Percentiles rank a stretch among this genome's conserved stretches.
Conservation (phyloP, 2,888 invertebrate species). For the Enchytraeus crypticus region DNA sequence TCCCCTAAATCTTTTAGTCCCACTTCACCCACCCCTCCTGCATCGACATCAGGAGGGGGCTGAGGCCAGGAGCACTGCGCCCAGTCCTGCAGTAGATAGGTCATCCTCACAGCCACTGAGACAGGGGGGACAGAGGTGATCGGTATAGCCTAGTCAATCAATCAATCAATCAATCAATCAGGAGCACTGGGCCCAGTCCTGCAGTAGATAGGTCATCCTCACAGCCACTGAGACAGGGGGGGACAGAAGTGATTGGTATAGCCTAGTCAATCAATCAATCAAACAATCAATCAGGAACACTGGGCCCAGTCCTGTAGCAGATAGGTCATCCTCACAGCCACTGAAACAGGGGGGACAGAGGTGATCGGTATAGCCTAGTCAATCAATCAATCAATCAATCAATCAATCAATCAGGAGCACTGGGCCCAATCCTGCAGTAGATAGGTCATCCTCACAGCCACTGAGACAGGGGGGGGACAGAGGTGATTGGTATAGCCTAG, state of each 20-base stretch:
- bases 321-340: slow-evolving; percentile 71
- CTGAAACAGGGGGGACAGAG: no score
- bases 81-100: slow-evolving; percentile 57
- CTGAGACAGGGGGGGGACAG: no score
- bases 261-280: no score
- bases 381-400: no score
- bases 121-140: slow-evolving; percentile 54
- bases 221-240: no score
- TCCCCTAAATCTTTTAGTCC: slow-evolving; percentile 53
- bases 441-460: slow-evolving; percentile 71
- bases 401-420: no score
- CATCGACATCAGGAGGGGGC: slow-evolving; percentile 39
- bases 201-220: no score
- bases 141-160: slow-evolving; percentile 46
- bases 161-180: not conserved
- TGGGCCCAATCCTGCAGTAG: slow-evolving; percentile 50
- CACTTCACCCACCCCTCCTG: slow-evolving; percentile 51
- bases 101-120: slow-evolving; percentile 65
- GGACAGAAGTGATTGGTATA: no score
- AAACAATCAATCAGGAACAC: no score
- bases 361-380: no score
- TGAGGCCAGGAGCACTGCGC: slow-evolving; percentile 46
- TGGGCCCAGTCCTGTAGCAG: slow-evolving; percentile 50
- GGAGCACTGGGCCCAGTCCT: not conserved
- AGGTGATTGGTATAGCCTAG: no score